A percentile compares a stretch with the other conserved stretches of the same genome.
Conservation (phyloP, 2,888 invertebrate genomes). For the Sesia bembeciformis region DNA sequence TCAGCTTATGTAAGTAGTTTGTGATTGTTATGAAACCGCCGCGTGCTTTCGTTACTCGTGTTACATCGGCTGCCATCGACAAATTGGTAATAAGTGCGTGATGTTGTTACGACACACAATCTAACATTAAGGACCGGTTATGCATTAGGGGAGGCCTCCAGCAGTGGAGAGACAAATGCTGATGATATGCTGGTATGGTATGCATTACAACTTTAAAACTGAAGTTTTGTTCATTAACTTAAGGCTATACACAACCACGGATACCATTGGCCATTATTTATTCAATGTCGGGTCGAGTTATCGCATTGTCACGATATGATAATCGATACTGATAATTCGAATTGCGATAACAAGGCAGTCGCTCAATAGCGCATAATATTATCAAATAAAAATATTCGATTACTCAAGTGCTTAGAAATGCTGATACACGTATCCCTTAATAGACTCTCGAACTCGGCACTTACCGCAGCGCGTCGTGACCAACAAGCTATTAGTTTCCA, state of each 20-base stretch:
- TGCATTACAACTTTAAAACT: no score
- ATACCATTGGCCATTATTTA: constrained; percentile 3
- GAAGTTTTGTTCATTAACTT: no score
- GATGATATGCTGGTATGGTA: no score
- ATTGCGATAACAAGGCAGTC: not conserved
- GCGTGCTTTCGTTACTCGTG: constrained; percentile 48
- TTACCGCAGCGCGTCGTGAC: constrained; percentile 10
- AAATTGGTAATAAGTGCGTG: constrained; percentile 36
- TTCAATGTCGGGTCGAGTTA: constrained; percentile 31
- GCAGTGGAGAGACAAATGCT: no score
- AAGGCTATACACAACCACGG: constrained; percentile 1
- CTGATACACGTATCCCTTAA: not conserved
- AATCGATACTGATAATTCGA: constrained; percentile 28
- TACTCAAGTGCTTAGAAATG: not conserved
- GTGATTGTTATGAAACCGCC: constrained; percentile 57
- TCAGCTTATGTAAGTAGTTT: constrained; percentile 60
- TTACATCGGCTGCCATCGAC: constrained; percentile 37
- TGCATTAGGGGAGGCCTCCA: no score
- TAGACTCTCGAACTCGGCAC: not conserved
- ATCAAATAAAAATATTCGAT: not conserved
- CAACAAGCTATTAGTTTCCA: constrained; percentile 21
- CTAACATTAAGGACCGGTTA: no score
- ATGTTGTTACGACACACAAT: constrained; percentile 15
- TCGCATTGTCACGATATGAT: constrained; percentile 43
- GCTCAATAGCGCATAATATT: not conserved